These are phyloP conservation scores for Polyommatus icarus DNA, from an alignment of 2,888 invertebrate genomes.

Conservation along the genomic window DNA sequence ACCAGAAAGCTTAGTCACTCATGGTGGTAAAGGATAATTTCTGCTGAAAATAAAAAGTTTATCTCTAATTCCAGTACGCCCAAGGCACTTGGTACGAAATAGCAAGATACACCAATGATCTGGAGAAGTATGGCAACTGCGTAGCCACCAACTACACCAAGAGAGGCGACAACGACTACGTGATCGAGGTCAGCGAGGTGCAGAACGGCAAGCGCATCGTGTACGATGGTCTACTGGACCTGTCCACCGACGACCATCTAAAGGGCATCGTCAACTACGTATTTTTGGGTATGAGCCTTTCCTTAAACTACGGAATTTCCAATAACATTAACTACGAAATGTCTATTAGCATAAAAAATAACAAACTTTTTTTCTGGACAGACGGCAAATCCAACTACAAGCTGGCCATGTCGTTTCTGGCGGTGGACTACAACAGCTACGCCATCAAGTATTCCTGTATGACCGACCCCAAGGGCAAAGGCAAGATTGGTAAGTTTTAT, in stretches of 20 bases:
- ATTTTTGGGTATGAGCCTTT: background rate
- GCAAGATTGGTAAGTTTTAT: background rate
- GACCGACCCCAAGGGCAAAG: background rate
- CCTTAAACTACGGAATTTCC: too few species aligned
- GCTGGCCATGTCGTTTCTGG: constrained; percentile 5
- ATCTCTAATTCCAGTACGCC: background rate
- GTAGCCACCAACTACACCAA: constrained; percentile 3
- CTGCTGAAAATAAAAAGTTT: too few species aligned
- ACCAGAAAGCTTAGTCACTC: too few species aligned
- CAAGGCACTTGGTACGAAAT: constrained; percentile 16
- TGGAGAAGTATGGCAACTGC: background rate
- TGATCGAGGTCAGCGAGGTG: background rate
- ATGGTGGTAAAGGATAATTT: too few species aligned
- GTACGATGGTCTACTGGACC: background rate
- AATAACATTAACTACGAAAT: background rate
- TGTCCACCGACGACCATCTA: background rate
- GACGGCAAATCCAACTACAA: background rate
- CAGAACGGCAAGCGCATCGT: background rate
- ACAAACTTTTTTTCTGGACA: background rate
- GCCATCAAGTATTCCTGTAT: constrained; percentile 16
- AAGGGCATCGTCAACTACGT: constrained; percentile 5
- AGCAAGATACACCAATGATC: background rate
- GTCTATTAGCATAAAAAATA: background rate
- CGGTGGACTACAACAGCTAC: constrained; percentile 10
- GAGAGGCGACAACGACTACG: background rate